phyloP scores from a whole-genome alignment of 1,140 invertebrate species.

The Papilio aristodemus region DNA sequence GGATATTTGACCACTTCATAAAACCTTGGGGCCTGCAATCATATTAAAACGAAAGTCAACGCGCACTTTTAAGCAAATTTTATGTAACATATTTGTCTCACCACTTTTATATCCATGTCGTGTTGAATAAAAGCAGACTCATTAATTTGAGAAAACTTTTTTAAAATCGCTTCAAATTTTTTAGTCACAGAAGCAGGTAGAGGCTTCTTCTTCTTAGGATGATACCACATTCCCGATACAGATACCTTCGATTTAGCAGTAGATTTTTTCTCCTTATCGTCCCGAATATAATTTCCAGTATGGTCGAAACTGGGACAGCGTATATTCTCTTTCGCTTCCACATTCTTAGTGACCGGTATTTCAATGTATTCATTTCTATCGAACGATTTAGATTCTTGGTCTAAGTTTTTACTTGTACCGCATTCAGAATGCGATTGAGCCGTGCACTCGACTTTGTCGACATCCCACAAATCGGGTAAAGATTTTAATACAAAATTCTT shows the following conservation, averaged over 20 bases:
- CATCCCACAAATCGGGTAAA: conserved; percentile 53
- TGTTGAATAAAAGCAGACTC: conserved; percentile 69
- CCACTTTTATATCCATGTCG: conserved; percentile 76
- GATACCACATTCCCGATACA: conserved; percentile 69
- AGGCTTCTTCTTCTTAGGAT: conserved; percentile 77
- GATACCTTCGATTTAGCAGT: conserved; percentile 58
- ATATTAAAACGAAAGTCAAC: conserved; percentile 22
- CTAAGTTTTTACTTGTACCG: conserved; percentile 44
- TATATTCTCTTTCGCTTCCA: conserved; percentile 50
- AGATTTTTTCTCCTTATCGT: conserved; percentile 65
- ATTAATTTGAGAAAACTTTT: conserved; percentile 60
- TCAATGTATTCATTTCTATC: conserved; percentile 51
- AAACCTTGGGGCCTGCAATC: conserved; percentile 74
- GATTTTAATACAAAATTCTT: conserved; percentile 49
- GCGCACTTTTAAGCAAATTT: conserved; percentile 7
- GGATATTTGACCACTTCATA: conserved; percentile 78
- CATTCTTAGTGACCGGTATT: conserved; percentile 40
- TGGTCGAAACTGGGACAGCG: conserved; percentile 71
- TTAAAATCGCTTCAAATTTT: conserved; percentile 70
- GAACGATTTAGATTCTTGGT: conserved; percentile 45
- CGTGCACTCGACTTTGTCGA: conserved; percentile 47
- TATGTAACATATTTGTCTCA: conserved; percentile 41
- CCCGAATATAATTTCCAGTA: conserved; percentile 64
- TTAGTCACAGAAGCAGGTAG: conserved; percentile 57
- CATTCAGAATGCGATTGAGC: conserved; percentile 46